A percentile compares a stretch with the other conserved stretches of the same genome.
These are phyloP conservation scores for Alexandromys fortis DNA, from an alignment of 2,113 vertebrate genomes.

Conservation along the genomic window DNA sequence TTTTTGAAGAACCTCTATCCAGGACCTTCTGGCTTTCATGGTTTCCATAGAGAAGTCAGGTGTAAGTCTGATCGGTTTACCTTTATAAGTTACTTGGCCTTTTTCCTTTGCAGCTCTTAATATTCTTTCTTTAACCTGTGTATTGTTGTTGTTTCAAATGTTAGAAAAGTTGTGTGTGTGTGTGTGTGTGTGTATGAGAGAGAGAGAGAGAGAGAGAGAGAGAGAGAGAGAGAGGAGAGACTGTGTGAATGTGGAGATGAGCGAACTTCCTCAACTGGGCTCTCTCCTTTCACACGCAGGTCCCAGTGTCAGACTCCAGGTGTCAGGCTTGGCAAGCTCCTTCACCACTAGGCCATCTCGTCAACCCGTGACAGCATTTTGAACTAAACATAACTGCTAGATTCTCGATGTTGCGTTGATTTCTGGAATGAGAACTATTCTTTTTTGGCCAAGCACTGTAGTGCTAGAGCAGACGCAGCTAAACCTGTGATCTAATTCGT, in stretches of 20 bases:
- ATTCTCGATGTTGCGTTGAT: conserved; percentile 25
- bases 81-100: too few species aligned
- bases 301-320: neutral
- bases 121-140: too few species aligned
- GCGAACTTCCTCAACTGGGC: neutral
- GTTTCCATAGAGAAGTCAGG: too few species aligned
- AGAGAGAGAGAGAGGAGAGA: too few species aligned
- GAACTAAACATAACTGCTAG: conserved; percentile 15
- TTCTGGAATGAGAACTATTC: conserved; percentile 42
- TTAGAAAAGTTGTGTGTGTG: neutral
- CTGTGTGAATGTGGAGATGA: neutral
- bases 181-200: neutral
- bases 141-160: conserved; percentile 16
- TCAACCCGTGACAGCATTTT: conserved; percentile 7
- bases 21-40: too few species aligned
- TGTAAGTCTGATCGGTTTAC: too few species aligned
- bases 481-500: neutral
- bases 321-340: neutral
- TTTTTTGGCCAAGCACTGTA: neutral
- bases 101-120: too few species aligned
- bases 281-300: neutral
- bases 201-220: too few species aligned
- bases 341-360: neutral
- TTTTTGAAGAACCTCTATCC: too few species aligned
- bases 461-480: neutral